A percentile compares a stretch with the other conserved stretches of the same genome.
phyloP scores from a whole-genome alignment of 37 sponge, comb jelly and placozoan genomes.

The Cliona cf. orientalis region DNA sequence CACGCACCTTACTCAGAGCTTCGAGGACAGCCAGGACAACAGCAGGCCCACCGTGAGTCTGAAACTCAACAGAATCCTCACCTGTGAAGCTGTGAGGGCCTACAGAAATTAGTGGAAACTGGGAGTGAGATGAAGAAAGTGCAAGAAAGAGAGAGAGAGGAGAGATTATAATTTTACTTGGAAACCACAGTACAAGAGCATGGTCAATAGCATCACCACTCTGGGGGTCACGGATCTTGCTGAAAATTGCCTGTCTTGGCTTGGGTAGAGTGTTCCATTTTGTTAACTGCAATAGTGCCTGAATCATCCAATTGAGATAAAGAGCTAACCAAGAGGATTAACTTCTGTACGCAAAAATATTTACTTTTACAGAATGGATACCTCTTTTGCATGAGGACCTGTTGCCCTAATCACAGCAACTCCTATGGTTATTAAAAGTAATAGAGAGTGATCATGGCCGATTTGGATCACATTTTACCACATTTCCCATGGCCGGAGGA shows the following conservation, averaged over 20 bases:
- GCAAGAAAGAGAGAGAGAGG: background rate
- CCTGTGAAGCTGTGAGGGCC: conserved; percentile 90
- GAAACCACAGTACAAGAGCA: conserved; percentile 87
- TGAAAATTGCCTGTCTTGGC: conserved; percentile 67
- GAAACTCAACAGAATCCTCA: conserved; percentile 85
- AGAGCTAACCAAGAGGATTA: background rate
- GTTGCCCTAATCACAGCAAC: conserved; percentile 77
- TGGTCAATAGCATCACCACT: conserved; percentile 78
- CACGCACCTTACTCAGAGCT: conserved; percentile 51
- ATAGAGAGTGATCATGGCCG: background rate
- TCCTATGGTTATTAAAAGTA: conserved; percentile 28
- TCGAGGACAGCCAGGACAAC: conserved; percentile 64
- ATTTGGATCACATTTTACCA: conserved; percentile 65
- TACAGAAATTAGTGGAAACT: no score
- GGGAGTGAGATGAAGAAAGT: background rate
- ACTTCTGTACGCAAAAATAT: background rate
- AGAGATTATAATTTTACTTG: conserved; percentile 36
- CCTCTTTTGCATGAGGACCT: conserved; percentile 58
- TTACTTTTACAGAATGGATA: background rate
- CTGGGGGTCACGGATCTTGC: conserved; percentile 53
- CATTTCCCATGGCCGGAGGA: conserved; percentile 89
- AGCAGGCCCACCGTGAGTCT: conserved; percentile 79
- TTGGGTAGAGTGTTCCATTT: conserved; percentile 8
- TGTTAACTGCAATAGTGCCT: conserved; percentile 56
- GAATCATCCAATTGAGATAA: background rate